Evolutionary conservation across 2,113 vertebrate species (phyloP), one percentile per base, ranked within the genome.

Genomic region (Nestor notabilis): DNA sequence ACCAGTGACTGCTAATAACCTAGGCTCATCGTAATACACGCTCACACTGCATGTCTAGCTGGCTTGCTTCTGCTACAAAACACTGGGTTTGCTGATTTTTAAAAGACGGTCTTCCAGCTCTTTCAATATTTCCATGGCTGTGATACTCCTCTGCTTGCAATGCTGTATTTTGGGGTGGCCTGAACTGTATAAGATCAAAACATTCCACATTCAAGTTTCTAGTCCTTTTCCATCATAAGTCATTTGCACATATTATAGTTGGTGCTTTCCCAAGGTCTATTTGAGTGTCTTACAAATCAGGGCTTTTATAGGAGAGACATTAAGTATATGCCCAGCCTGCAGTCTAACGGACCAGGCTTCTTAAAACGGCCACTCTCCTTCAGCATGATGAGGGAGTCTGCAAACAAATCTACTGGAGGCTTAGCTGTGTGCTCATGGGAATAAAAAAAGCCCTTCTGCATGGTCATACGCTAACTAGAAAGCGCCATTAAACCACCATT

Each of bases 21-120:
- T 56, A 94, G 61, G 81, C 89, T 96, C 83, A 95, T 68, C 69
- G 75, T 70, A 87, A 89, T 81, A 89, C 68, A 35, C 82, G 91
- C 87, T 92, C 61, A 87, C 4, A 0, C 50, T 92, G 87, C 74
- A 12, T 60, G 81, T 46, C 79, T 72, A 86, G 72, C 33, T 78
- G 52, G 25, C 63, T 94, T 91, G 56, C 27, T 91, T 83, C 86
- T 96, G 27, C 69, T 75, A 61, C 78, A 71, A 87, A 92, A 81
- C 76, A 78, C 31, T 37, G 50, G 10, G 46, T 95, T 91, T 92
- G n/a, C 10, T 44, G 11, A 33, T 75, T 84, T 89, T 87, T 35
- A 64, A 64, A 58, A 64, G 53, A 71, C 17, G 58, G 16, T 58
- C 20, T 75, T 89, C 24, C 64, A 87, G 31, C 16, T 24, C 37